Evolutionary conservation across 2,888 invertebrate species (phyloP), one percentile per base, ranked within the genome.

Genomic region (Marronus borbonicus): DNA sequence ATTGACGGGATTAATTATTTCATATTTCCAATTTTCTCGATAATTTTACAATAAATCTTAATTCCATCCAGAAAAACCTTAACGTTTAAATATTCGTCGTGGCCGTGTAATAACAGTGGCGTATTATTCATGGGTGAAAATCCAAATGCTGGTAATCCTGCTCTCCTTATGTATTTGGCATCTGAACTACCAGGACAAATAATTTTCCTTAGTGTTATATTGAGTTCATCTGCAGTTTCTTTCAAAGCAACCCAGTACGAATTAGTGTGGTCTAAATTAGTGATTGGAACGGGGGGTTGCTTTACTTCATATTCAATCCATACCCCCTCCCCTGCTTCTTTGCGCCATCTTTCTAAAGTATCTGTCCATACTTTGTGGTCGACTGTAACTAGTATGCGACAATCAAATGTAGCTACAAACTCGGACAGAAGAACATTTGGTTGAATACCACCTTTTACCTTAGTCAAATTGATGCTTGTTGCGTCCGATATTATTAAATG

Each of bases 101-200:
- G 95, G 87, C 97, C 97, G 86, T 99, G 99, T 1, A 98, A 91
- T 1, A 95, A 90, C 1, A 97, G 92, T 0, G 93, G 94, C 0
- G 97, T 97, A 84, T 93, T 91, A 84, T 94, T 94, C 91, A 98
- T 95, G 0, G 98, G 97, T 0, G 97, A 96, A 89, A 98, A 97
- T 17, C 98, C 96, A 80, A 98, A 89, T 0, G 96, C 96, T 1
- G 95, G 95, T 75, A 95, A 91, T 8, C 96, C 96, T 52, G 92
- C 90, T 85, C 90, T 88, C 84, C 98, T 92, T 17, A 98, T 89
- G 85, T 93, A 97, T 81, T 97, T 92, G 85, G 95, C 95, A 86
- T 98, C 98, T 0, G 98, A 98, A 52, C 95, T 97, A 2, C 96
- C 98, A 0, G 97, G 95, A 87, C 97, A 98, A 74, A 97, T 50